These are phyloP conservation scores for Lepidurus arcticus DNA, from an alignment of 1,140 invertebrate genomes.

Conservation along the genomic window DNA sequence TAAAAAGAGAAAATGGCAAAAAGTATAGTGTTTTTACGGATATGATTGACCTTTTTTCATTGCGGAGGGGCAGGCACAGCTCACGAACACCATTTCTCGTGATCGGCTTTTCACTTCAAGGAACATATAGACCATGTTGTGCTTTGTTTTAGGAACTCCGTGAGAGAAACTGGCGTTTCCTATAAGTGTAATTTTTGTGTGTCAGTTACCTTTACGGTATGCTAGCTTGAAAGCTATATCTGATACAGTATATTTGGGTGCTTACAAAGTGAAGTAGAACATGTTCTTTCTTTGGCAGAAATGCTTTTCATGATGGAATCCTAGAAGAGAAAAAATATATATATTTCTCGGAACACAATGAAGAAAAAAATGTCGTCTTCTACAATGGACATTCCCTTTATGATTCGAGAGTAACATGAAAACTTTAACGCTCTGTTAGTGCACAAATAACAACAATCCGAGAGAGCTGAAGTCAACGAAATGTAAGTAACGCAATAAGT, in stretches of 20 bases:
- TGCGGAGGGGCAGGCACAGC: not conserved
- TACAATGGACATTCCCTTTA: too few relatives aligned
- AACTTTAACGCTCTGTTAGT: too few relatives aligned
- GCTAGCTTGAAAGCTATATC: not conserved
- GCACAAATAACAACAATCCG: too few relatives aligned
- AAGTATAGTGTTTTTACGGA: conserved; percentile 3
- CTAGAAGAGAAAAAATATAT: too few relatives aligned
- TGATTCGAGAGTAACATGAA: too few relatives aligned
- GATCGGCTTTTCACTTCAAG: not conserved
- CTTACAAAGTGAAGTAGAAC: too few relatives aligned
- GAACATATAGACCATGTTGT: not conserved
- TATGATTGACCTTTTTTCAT: not conserved
- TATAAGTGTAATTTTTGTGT: not conserved
- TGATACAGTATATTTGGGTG: not conserved
- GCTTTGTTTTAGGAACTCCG: not conserved
- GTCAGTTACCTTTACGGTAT: not conserved
- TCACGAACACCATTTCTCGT: conserved; percentile 8
- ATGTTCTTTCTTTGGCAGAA: too few relatives aligned
- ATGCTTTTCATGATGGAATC: too few relatives aligned
- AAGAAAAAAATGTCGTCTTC: too few relatives aligned
- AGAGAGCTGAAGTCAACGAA: too few relatives aligned
- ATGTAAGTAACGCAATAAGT: too few relatives aligned
- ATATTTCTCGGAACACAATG: too few relatives aligned
- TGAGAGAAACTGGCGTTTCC: not conserved
- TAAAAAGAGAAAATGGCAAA: not conserved